phyloP scores from a whole-genome alignment of 2,888 invertebrate genomes.

The Temnothorax rugatulus region DNA sequence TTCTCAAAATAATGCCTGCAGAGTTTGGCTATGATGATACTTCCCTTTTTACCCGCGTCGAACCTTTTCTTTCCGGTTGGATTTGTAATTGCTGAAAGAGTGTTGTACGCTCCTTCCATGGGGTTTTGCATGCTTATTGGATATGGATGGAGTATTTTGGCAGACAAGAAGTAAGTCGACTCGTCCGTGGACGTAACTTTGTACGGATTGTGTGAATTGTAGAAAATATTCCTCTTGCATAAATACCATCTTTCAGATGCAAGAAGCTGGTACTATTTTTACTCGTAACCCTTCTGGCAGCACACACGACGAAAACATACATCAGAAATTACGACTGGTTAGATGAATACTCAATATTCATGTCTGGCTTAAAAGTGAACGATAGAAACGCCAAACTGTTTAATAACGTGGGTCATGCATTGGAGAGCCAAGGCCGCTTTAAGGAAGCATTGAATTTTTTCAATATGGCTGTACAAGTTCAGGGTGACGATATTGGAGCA shows the following conservation, averaged over 20 bases:
- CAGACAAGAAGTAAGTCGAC: constrained; percentile 87
- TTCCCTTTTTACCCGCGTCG: constrained; percentile 98
- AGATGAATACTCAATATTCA: constrained; percentile 97
- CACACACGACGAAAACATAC: constrained; percentile 95
- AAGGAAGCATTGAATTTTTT: constrained; percentile 96
- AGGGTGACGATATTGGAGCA: constrained; percentile 98
- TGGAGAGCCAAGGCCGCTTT: constrained; percentile 92
- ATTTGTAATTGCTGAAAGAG: constrained; percentile 98
- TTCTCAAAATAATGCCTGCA: constrained; percentile 85
- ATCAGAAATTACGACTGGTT: constrained; percentile 97
- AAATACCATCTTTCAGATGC: constrained; percentile 77
- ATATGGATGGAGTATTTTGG: constrained; percentile 92
- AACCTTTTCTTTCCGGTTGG: constrained; percentile 99
- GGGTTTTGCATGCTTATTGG: constrained; percentile 97
- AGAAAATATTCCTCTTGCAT: neutral
- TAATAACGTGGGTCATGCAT: constrained; percentile 98
- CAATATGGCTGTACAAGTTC: constrained; percentile 96
- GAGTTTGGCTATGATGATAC: constrained; percentile 94
- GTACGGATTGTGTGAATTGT: neutral
- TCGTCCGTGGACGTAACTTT: constrained; percentile 18
- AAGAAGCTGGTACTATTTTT: constrained; percentile 90
- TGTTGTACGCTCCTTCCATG: constrained; percentile 99
- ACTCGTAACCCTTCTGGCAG: constrained; percentile 90
- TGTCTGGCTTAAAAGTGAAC: constrained; percentile 95
- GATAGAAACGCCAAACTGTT: constrained; percentile 97